phyloP scores from a whole-genome alignment of 2,888 invertebrate genomes.

The Rotaria magnacalcarata region DNA sequence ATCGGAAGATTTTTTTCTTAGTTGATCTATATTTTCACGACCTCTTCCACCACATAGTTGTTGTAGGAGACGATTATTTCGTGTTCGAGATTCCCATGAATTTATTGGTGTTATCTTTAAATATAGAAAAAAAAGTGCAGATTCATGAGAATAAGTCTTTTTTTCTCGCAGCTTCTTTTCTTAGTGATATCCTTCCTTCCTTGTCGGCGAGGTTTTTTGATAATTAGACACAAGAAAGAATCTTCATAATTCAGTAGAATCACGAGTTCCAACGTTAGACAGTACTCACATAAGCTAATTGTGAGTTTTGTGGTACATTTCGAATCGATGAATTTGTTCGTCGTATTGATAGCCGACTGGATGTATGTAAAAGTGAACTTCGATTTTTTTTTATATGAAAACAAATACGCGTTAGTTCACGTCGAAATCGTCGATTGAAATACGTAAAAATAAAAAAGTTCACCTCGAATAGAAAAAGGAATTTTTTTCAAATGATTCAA shows the following conservation, averaged over 20 bases:
- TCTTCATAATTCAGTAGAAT: too few relatives aligned
- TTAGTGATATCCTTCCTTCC: constrained; percentile 8
- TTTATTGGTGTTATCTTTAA: neutral
- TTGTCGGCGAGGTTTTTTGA: neutral
- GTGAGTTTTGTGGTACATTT: neutral
- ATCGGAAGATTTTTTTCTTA: neutral
- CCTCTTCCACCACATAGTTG: neutral
- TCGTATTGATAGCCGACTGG: neutral
- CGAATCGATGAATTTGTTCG: neutral
- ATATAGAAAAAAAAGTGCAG: neutral
- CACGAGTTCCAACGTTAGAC: too few relatives aligned
- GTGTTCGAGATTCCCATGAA: neutral
- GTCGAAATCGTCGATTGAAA: constrained; percentile 6
- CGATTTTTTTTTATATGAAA: neutral
- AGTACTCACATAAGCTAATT: neutral
- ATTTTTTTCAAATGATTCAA: too few relatives aligned
- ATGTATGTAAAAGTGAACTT: neutral
- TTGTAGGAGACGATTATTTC: neutral
- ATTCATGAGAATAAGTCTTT: neutral
- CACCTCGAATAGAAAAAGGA: neutral
- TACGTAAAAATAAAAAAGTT: constrained; percentile 14
- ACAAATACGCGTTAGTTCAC: neutral
- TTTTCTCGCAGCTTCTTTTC: neutral
- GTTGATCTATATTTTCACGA: neutral
- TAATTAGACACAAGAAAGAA: neutral